Evolutionary conservation across 2,797 vertebrate species (phyloP).

Genomic region (Silurus lanzhouensis): DNA sequence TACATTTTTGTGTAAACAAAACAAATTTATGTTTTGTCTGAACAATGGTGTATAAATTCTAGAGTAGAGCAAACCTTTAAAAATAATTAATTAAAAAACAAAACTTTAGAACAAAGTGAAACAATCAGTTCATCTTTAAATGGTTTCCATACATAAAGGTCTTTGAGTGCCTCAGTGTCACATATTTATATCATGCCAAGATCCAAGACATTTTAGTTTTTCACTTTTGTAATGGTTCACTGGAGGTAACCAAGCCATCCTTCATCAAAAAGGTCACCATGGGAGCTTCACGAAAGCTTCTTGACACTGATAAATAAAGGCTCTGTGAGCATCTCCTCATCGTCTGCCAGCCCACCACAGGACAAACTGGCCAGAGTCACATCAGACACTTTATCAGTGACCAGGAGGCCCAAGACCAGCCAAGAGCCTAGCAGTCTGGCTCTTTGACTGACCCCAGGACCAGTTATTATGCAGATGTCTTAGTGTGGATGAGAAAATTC

Average conservation of each 20-base stretch:
- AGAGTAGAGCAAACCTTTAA: not conserved
- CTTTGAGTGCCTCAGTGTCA: not conserved
- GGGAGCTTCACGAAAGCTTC: slow-evolving; percentile 68
- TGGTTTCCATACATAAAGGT: not conserved
- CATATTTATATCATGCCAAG: slow-evolving; percentile 19
- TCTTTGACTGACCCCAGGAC: slow-evolving; percentile 55
- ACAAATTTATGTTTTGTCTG: not conserved
- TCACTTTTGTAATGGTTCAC: slow-evolving; percentile 61
- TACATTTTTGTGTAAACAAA: no score
- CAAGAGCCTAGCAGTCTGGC: slow-evolving; percentile 62
- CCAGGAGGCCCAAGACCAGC: slow-evolving; percentile 48
- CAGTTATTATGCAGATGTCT: slow-evolving; percentile 54
- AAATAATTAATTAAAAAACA: not conserved
- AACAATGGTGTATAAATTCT: not conserved
- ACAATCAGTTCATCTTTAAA: not conserved
- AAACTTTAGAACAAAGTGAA: not conserved
- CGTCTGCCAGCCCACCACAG: slow-evolving; percentile 55
- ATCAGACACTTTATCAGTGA: slow-evolving; percentile 52
- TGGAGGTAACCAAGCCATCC: slow-evolving; percentile 64
- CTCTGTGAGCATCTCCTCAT: slow-evolving; percentile 62
- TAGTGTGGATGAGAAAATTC: slow-evolving; percentile 46
- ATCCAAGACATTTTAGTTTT: slow-evolving; percentile 10
- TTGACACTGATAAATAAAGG: slow-evolving; percentile 70
- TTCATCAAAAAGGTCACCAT: slow-evolving; percentile 64
- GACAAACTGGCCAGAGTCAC: slow-evolving; percentile 47